Evolutionary conservation across 2,113 vertebrate species (phyloP), one percentile per base, ranked within the genome.

Genomic region (Elaphurus davidianus): DNA sequence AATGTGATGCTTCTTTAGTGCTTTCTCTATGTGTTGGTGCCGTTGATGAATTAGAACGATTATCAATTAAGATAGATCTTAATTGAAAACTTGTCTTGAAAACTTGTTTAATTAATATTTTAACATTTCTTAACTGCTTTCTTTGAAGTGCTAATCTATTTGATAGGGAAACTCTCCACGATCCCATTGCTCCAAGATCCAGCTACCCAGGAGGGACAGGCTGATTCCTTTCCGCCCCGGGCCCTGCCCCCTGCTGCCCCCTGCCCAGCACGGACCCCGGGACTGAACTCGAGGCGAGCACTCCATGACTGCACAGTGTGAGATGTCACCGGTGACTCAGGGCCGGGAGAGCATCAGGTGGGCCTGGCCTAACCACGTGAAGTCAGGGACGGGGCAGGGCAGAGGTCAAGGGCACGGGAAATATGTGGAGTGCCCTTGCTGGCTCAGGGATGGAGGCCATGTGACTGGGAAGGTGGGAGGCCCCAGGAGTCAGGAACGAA

Each of bases 181-280:
- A 36, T 16, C 43, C n/a, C 8, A 27, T 21, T 10, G 4, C n/a
- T 28, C 14, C 7, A 4, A 9, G 15, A 21, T 33, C 3, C 27
- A 47, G 1, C 14, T 1, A 4, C 7, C 1, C 7, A 9, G 57
- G 14, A 21, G 33, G 8, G 4, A 17, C 14, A 28, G 50, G 19
- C 2, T 30, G 40, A 10, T 3, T 40, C 5, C 0, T 33, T 5
- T 78, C 33, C 27, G 2, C 9, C 71, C 11, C 0, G 0, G 71
- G 2, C 79, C 81, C 45, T 36, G 16, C 5, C 3, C 8, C 21
- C 40, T 12, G 19, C 13, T 28, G 16, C 1, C 12, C 4, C 15
- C 64, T 7, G 5, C 30, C 52, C 30, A 36, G 52, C 57, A 27
- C 4, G 27, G 33, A 15, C 27, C n/a, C 54, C 2, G 5, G 62